phyloP scores from a whole-genome alignment of 2,888 invertebrate species.

The Junonia oenone region DNA sequence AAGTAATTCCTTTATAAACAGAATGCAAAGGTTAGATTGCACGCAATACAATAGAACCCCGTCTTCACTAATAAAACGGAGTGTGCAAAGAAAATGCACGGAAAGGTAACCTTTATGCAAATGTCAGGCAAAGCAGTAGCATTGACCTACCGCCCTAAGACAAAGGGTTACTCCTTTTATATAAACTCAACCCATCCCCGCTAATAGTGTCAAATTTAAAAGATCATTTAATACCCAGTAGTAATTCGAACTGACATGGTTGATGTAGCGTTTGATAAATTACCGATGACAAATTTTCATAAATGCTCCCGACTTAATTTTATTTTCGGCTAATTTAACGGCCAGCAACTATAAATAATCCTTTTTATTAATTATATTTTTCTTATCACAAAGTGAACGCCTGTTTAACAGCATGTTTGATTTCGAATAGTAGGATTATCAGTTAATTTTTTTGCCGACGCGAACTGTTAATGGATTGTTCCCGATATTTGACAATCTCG shows the following conservation, averaged over 20 bases:
- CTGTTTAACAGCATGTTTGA: neutral
- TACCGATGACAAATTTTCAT: neutral
- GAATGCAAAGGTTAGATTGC: constrained; percentile 58
- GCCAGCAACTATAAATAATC: neutral
- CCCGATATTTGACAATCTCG: constrained; percentile 53
- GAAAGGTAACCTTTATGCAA: constrained; percentile 73
- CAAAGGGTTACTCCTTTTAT: constrained; percentile 70
- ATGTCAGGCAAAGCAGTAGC: constrained; percentile 68
- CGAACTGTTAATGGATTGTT: constrained; percentile 57
- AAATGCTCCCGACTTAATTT: neutral
- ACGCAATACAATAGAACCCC: constrained; percentile 65
- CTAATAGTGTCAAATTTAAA: neutral
- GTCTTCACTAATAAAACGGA: constrained; percentile 58
- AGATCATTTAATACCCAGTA: neutral
- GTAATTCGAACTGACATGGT: neutral
- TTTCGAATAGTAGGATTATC: neutral
- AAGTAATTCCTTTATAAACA: constrained; percentile 32
- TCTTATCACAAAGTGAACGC: neutral
- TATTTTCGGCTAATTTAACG: no score
- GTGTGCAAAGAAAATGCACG: constrained; percentile 66
- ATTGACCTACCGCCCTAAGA: constrained; percentile 67
- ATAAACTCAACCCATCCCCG: constrained; percentile 5
- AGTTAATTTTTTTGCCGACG: neutral
- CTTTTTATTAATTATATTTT: neutral
- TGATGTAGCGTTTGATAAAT: neutral